phyloP scores from a whole-genome alignment of 53 echinoderm and acorn worm genomes.

The Henricia sp. region DNA sequence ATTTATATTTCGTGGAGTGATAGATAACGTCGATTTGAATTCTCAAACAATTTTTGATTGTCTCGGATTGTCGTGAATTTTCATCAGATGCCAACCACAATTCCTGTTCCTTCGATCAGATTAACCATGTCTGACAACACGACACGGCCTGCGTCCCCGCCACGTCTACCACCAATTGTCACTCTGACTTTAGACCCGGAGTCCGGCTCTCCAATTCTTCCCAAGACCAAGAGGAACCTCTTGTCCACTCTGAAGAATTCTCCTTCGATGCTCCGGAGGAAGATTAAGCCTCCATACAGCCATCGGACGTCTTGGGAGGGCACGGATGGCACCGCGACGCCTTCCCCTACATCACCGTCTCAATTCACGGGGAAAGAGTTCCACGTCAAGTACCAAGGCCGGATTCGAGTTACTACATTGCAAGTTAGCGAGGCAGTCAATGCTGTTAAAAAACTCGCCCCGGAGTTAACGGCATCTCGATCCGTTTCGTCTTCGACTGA shows the following conservation, averaged over 20 bases:
- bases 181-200: constrained; percentile 23
- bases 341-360: neutral
- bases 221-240: constrained; percentile 50
- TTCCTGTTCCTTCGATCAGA: constrained; percentile 8
- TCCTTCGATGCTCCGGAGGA: constrained; percentile 67
- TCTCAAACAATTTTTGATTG: neutral
- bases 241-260: constrained; percentile 69
- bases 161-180: neutral
- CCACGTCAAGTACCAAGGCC: constrained; percentile 71
- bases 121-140: constrained; percentile 34
- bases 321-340: neutral
- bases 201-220: constrained; percentile 13
- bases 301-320: constrained; percentile 34
- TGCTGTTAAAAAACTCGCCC: constrained; percentile 69
- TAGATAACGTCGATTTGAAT: neutral
- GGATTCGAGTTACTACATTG: constrained; percentile 58
- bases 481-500: constrained; percentile 34
- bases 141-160: neutral
- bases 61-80: neutral
- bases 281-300: constrained; percentile 38
- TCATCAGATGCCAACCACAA: constrained; percentile 47
- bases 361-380: constrained; percentile 50
- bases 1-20: too few relatives aligned
- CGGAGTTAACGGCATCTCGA: constrained; percentile 1
- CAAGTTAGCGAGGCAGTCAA: constrained; percentile 71